Base-by-base conservation (phyloP, 2,113 vertebrate species). In the Panthera uncia region DNA sequence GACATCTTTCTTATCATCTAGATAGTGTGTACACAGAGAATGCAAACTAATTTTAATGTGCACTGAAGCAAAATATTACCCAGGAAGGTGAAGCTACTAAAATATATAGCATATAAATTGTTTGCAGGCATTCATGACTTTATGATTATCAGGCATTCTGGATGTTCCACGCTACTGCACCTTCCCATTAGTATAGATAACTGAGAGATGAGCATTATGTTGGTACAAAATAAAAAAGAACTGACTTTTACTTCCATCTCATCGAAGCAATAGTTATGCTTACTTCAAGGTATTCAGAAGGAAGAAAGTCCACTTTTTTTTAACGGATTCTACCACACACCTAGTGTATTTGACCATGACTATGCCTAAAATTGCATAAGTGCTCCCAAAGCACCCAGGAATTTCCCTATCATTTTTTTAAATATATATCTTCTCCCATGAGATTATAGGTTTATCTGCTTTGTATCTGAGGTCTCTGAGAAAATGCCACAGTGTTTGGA, bases 1-100 rank as follows among this genome's bases (percentile, higher is more conserved):
- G 63, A 27, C 66, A 23, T 68, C 66, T 83, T 69, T 19, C 78
- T 80, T 86, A 91, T 89, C 87, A 68, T 38, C 45, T 76, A 92
- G 83, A 71, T 55, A 25, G 94, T 78, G 52, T 94, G 57, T 85
- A 92, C 84, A 92, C 84, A 96, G 74, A 92, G 80, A 96, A 98
- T 61, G 57, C 94, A 97, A 97, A 97, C 96, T 98, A 94, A 98
- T 97, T 96, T 95, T 96, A 98, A 88, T 50, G 88, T 94, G 79
- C 97, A 96, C 80, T 95, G 97, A 96, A 96, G 97, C 97, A 97
- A 93, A 97, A 95, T 96, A 97, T 97, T 96, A 88, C 89, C 89
- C 66, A 29, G 45, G 92, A 92, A 95, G 52, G 92, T 96, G 92
- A 92, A 96, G 55, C 65, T 81, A 50, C 89, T 94, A 94, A 96